Evolutionary conservation across 2,797 vertebrate genomes (phyloP).

Genomic region (Anguilla pacifica): DNA sequence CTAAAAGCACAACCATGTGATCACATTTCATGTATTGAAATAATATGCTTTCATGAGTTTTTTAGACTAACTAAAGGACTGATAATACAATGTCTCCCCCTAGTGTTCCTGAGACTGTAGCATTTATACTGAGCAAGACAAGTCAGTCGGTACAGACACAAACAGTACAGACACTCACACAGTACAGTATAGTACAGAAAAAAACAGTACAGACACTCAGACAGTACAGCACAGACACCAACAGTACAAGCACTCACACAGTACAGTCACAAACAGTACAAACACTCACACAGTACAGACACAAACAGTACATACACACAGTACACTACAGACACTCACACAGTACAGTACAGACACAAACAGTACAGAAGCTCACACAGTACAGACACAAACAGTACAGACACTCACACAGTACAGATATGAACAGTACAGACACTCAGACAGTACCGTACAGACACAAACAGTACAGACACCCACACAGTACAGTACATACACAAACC

Average conservation of each 20-base stretch:
- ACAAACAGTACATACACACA: neutral
- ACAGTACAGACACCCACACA: neutral
- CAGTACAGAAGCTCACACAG: constrained; percentile 12
- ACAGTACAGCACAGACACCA: neutral
- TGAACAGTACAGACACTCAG: neutral
- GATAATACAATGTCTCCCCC: constrained; percentile 52
- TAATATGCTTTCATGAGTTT: neutral
- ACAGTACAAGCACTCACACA: neutral
- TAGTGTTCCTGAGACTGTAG: constrained; percentile 47
- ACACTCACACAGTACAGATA: neutral
- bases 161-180: neutral
- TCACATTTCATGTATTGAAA: neutral
- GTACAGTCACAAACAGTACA: neutral
- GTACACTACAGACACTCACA: neutral
- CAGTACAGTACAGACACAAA: neutral
- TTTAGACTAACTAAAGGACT: neutral
- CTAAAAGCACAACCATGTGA: neutral
- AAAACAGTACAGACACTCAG: neutral
- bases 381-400: neutral
- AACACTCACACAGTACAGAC: neutral
- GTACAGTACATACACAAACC: neutral
- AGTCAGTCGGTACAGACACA: neutral
- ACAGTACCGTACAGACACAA: neutral
- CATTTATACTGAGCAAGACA: neutral
- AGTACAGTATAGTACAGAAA: neutral